Evolutionary conservation across 2,113 vertebrate species (phyloP).

Genomic region (Ahaetulla prasina): DNA sequence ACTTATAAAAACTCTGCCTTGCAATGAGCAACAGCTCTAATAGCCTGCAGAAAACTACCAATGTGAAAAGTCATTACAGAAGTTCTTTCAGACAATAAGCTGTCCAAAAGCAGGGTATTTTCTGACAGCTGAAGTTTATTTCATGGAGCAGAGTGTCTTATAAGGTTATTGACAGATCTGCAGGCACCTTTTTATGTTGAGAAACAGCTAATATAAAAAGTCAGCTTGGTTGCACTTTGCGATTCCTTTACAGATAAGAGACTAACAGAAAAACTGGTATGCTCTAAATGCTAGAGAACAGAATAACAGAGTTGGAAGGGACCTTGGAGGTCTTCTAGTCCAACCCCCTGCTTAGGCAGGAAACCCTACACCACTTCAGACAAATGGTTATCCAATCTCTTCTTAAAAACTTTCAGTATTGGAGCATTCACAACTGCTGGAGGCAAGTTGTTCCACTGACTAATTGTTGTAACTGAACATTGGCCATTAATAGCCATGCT

Average conservation of each 20-base stretch:
- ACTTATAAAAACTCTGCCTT: not conserved
- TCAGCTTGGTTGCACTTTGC: not conserved
- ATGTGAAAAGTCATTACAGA: not conserved
- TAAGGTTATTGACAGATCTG: not conserved
- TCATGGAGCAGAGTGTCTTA: not conserved
- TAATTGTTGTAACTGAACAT: not conserved
- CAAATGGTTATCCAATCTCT: too few relatives aligned
- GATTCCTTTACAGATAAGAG: not conserved
- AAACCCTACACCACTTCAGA: too few relatives aligned
- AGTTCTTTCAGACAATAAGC: not conserved
- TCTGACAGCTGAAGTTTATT: not conserved
- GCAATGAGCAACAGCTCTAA: not conserved
- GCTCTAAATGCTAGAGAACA: not conserved
- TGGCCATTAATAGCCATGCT: not conserved
- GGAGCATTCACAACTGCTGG: too few relatives aligned
- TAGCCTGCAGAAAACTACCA: not conserved
- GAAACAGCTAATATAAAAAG: not conserved
- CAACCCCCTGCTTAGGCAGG: too few relatives aligned
- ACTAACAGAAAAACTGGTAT: not conserved
- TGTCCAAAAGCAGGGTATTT: not conserved
- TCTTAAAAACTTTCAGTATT: too few relatives aligned
- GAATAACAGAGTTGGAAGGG: too few relatives aligned
- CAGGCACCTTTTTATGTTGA: not conserved
- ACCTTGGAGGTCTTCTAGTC: too few relatives aligned
- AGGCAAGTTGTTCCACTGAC: too few relatives aligned